A percentile compares a stretch with the other conserved stretches of the same genome.
These are phyloP conservation scores for Parazoanthus darwini DNA, from an alignment of 92 coral and sea anemone species.

Conservation along the genomic window DNA sequence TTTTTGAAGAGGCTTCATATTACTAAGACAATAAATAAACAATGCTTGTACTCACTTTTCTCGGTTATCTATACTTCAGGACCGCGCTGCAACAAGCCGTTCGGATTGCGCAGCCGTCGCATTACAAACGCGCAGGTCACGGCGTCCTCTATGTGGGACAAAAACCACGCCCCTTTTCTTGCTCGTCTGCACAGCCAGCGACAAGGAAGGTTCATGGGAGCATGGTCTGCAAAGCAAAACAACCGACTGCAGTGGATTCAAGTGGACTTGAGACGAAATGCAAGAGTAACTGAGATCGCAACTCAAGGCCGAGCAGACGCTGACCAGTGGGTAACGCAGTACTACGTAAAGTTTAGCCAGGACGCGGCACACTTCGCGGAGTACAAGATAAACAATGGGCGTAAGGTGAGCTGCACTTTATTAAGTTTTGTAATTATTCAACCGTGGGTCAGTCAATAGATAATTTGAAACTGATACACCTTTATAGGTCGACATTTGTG, in stretches of 20 bases:
- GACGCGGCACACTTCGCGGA: constrained; percentile 41
- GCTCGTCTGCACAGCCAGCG: constrained; percentile 29
- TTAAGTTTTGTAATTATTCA: neutral
- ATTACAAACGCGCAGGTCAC: constrained; percentile 34
- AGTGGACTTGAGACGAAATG: constrained; percentile 13
- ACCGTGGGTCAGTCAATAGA: no score
- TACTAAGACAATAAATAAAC: neutral
- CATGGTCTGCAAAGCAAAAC: constrained; percentile 40
- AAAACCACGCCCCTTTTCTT: constrained; percentile 19
- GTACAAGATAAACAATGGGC: constrained; percentile 33
- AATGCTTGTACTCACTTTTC: neutral
- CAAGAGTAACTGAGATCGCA: constrained; percentile 38
- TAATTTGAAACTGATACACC: no score
- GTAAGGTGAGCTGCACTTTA: neutral
- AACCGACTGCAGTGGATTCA: constrained; percentile 37
- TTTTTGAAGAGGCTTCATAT: neutral
- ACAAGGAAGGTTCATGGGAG: constrained; percentile 33
- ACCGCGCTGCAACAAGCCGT: constrained; percentile 30
- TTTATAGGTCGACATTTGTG: no score
- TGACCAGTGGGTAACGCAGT: constrained; percentile 42
- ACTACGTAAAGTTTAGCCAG: constrained; percentile 31
- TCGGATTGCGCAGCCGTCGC: constrained; percentile 37
- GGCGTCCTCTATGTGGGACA: constrained; percentile 21
- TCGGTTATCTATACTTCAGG: constrained; percentile 2
- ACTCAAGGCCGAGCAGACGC: constrained; percentile 47